Percentiles rank a stretch among this genome's conserved stretches.
phyloP scores from a whole-genome alignment of 2,797 vertebrate genomes.

The Anabacerthia variegaticeps region DNA sequence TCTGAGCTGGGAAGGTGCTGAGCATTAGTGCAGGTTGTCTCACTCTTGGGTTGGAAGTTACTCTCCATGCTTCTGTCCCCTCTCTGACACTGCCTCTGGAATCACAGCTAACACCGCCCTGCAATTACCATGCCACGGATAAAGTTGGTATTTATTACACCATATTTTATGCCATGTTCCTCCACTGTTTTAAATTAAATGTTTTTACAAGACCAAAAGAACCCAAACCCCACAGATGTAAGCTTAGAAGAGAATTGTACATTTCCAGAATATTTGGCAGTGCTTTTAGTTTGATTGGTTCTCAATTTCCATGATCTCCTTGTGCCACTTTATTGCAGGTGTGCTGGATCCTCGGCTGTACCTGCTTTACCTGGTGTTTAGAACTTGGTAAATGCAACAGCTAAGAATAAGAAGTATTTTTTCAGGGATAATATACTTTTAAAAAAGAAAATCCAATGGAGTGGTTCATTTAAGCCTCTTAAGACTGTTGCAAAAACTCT shows the following conservation, averaged over 20 bases:
- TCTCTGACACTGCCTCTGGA: neutral
- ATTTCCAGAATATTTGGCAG: neutral
- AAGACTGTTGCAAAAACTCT: neutral
- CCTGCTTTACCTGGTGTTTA: neutral
- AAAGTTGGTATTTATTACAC: neutral
- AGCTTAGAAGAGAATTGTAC: neutral
- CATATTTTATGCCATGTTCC: neutral
- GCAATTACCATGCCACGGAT: neutral
- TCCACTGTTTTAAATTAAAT: neutral
- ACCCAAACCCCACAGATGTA: neutral
- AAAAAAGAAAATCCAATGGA: neutral
- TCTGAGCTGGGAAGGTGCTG: neutral
- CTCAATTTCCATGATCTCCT: neutral
- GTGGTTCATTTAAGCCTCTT: neutral
- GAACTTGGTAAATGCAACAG: neutral
- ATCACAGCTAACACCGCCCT: neutral
- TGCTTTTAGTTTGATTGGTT: neutral
- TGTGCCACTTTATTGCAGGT: neutral
- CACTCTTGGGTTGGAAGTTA: neutral
- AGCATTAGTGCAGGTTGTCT: neutral
- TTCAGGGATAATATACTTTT: neutral
- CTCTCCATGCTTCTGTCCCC: neutral
- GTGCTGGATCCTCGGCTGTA: neutral
- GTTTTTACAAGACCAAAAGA: neutral
- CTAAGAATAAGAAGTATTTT: neutral